Conservation (phyloP, 2,888 invertebrate genomes). For the Diarsia brunnea region DNA sequence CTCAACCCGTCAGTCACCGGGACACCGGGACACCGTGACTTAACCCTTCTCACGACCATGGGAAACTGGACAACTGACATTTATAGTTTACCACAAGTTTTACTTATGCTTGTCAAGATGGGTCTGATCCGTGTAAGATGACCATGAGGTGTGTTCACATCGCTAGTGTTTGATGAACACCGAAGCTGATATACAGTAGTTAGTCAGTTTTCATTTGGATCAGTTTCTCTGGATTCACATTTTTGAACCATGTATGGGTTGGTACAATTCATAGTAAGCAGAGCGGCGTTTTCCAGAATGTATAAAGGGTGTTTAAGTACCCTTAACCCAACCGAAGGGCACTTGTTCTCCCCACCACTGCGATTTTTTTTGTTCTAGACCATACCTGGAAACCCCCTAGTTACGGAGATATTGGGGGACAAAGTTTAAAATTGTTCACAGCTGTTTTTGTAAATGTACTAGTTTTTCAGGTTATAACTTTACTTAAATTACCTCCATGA, state of each 20-base stretch:
- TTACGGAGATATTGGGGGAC: too few species aligned
- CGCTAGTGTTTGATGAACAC: not conserved
- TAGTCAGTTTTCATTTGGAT: not conserved
- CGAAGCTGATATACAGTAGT: not conserved
- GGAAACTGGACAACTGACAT: constrained; percentile 41
- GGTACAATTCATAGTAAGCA: not conserved
- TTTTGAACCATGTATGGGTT: not conserved
- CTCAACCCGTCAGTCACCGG: constrained; percentile 41
- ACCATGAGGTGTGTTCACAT: not conserved
- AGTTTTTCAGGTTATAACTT: too few species aligned
- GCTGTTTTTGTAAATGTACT: too few species aligned
- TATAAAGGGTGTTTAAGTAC: too few species aligned
- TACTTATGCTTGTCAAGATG: constrained; percentile 23
- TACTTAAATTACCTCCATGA: too few species aligned
- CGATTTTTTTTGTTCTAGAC: too few species aligned
- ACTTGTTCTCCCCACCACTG: too few species aligned
- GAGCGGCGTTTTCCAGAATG: not conserved
- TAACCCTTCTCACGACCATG: constrained; percentile 59
- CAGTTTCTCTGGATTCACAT: not conserved
- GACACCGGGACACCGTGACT: constrained; percentile 24
- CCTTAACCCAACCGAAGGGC: too few species aligned
- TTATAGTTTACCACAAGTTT: constrained; percentile 41
- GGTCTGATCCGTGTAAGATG: not conserved
- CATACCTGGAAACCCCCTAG: too few species aligned
- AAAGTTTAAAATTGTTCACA: too few species aligned